Evolutionary conservation across 2,113 vertebrate species (phyloP), one percentile per base, ranked within the genome.

Genomic region (Pontoporia blainvillei): DNA sequence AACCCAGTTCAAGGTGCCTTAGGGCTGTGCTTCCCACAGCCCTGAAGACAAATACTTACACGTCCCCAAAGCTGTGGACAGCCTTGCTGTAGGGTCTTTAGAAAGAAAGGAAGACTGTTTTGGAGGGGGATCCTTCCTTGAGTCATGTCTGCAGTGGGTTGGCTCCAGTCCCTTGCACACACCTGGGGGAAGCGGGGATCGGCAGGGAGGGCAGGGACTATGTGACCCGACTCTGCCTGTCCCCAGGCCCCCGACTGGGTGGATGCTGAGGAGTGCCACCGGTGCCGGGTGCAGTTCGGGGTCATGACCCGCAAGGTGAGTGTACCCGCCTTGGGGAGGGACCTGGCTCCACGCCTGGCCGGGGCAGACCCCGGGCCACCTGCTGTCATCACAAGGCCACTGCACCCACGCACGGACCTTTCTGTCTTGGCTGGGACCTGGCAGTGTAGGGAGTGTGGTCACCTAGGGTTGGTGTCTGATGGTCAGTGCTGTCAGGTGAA

Each of bases 241-340:
- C 8, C 36, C 0, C 96, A 99, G 99, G 99, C 99, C 84, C 99
- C 99, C 0, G 99, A 99, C 96, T 99, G 99, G 99, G 99, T 99
- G 2, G 99, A 99, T 27, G 99, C 99, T 0, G 99, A 99, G 98
- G 99, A 99, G 92, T 99, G 99, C 92, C 99, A 99, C 98, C 98
- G 99, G 21, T 99, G 99, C 98, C 98, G 99, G 69, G 99, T 99
- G 95, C 99, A 99, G 98, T 99, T 99, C 85, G 99, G 99, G 0
- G 99, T 99, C 21, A 99, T 99, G 98, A 99, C 99, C 0, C 98
- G 99, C 91, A 99, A 99, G 99, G 99, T 99, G 98, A 90, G 99
- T 96, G 49, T 3, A 3, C 67, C 61, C 1, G 0, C 73, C 73
- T 49, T 34, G 0, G 17, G 31, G 34, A 15, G 9, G 46, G 9